A percentile compares a stretch with the other conserved stretches of the same genome.
These are phyloP conservation scores for Pangasius sanitwongsei DNA, from an alignment of 2,797 vertebrate species.

Conservation along the genomic window DNA sequence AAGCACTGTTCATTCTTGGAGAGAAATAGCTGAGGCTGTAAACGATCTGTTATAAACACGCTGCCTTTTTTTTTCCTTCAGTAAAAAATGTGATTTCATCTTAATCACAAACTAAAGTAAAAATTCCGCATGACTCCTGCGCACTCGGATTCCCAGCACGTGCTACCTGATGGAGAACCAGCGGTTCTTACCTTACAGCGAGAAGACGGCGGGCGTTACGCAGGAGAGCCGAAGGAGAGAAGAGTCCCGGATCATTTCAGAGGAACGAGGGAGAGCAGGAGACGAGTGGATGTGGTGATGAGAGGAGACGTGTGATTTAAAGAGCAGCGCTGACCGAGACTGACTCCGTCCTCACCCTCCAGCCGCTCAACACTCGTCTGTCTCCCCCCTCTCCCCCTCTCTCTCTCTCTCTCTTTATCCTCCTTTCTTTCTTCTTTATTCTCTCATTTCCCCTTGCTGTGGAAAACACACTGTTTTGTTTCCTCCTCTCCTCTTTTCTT, in stretches of 20 bases:
- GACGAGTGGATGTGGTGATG: neutral
- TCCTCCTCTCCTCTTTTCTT: neutral
- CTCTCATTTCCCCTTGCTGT: neutral
- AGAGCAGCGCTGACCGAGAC: neutral
- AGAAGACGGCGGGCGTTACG: neutral
- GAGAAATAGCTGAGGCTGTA: neutral
- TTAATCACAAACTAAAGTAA: neutral
- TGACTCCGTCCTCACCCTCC: neutral
- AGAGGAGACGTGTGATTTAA: neutral
- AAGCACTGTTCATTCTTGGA: neutral
- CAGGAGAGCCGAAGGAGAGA: neutral
- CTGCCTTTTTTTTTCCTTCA: neutral
- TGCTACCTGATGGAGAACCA: neutral
- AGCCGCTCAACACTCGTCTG: neutral
- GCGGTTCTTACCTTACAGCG: slow-evolving; percentile 28
- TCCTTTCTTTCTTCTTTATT: neutral
- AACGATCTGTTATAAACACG: neutral
- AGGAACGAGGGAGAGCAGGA: neutral
- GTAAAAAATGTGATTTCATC: neutral
- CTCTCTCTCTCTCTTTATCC: no score
- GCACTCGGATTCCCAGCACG: neutral
- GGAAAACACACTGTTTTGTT: neutral
- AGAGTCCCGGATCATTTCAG: slow-evolving; percentile 1
- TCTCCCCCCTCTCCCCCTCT: neutral
- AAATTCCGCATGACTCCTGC: neutral